Base-by-base conservation (phyloP, 2,888 invertebrate species). In the Eucera pruinosa region DNA sequence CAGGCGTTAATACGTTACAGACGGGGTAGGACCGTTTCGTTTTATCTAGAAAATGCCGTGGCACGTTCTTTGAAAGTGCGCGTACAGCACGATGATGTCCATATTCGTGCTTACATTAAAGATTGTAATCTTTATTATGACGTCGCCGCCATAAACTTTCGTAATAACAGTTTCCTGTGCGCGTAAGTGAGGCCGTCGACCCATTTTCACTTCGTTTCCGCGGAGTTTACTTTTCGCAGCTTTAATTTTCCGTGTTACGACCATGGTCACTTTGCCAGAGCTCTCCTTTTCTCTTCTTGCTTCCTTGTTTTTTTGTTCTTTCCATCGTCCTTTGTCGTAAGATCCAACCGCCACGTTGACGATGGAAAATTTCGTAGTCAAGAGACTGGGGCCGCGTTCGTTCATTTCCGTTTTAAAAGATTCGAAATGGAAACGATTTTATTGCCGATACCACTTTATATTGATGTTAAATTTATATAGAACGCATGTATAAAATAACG, bases 41-140 rank as follows among this genome's bases (percentile, higher is more conserved):
- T 74, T 75, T 64, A 58, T 57, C 54, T 25, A 23, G 30, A 23
- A 50, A 76, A 57, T 47, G 45, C 76, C 11, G 20, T 1, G 68
- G 68, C 62, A 62, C 77, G 68, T 76, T 41, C 62, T 52, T 77
- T 27, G 77, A 33, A 68, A 48, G 30, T 41, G 57, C 62, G 20
- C 57, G 45, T 47, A 33, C 45, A 36, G 30, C 41, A 48, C 52
- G 15, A 62, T 41, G 66, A 77, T 74, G 67, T 76, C 76, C 76
- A 76, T 68, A 68, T 57, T 76, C 77, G n/a, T 77, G 68, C 77
- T 76, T 76, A 66, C 57, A 66, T 47, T 77, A 76, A 76, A 77
- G 77, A 77, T 77, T 45, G 60, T 47, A n/a, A 78, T 78, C 78
- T 77, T 78, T 70, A 78, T 65, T 78, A 52, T 61, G 55, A 65